Conservation (phyloP, 1,140 invertebrate genomes). For the Drosophila triauraria region DNA sequence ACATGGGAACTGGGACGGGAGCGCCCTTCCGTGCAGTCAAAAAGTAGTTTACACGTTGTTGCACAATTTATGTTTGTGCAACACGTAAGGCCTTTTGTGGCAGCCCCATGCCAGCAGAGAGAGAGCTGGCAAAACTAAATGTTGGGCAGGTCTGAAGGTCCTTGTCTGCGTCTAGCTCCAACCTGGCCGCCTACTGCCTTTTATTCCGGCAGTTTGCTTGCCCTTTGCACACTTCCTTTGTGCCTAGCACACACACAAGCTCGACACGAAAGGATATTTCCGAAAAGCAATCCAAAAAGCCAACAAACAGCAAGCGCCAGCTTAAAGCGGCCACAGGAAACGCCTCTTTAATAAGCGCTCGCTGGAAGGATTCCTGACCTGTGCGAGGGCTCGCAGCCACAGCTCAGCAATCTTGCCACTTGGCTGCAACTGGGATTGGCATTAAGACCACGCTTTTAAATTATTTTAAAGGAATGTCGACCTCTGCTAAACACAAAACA, state of each 20-base stretch:
- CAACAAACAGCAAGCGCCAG: conserved; percentile 26
- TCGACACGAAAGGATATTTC: conserved; percentile 7
- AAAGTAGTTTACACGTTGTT: conserved; percentile 85
- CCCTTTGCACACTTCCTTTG: conserved; percentile 41
- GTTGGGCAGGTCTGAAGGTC: conserved; percentile 43
- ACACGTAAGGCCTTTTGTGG: conserved; percentile 77
- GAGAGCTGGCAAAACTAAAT: conserved; percentile 36
- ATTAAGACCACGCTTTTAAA: conserved; percentile 34
- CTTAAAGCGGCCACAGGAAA: conserved; percentile 33
- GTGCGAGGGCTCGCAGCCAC: background rate
- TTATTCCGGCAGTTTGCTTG: conserved; percentile 47
- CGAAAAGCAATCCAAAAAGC: conserved; percentile 46
- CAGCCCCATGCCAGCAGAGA: conserved; percentile 45
- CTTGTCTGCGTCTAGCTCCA: conserved; percentile 40
- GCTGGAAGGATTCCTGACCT: background rate
- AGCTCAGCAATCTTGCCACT: conserved; percentile 20
- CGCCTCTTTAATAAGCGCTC: conserved; percentile 26
- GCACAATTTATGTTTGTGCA: conserved; percentile 85
- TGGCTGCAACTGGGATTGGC: conserved; percentile 33
- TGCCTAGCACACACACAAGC: conserved; percentile 12
- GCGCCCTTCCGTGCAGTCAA: conserved; percentile 76
- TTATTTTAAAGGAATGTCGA: conserved; percentile 33
- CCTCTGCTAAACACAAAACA: conserved; percentile 25
- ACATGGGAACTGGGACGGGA: conserved; percentile 61
- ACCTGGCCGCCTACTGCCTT: conserved; percentile 36